These are phyloP conservation scores for Drosophila hydei DNA, from an alignment of 1,140 invertebrate genomes.

Conservation along the genomic window DNA sequence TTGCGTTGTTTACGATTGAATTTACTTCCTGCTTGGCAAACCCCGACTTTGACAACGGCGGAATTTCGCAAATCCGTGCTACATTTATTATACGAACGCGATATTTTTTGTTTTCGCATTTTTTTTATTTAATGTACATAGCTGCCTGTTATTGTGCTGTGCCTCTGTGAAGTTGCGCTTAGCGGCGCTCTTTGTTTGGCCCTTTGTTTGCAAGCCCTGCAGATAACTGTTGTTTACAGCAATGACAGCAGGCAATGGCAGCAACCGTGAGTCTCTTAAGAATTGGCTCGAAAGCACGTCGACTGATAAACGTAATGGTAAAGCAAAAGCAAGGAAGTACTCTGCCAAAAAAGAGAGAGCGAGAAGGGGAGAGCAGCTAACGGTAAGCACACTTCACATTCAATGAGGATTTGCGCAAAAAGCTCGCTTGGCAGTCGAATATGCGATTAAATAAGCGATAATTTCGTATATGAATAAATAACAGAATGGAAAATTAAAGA, in stretches of 20 bases:
- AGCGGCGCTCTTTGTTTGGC: constrained; percentile 5
- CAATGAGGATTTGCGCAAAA: constrained; percentile 46
- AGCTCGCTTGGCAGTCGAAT: constrained; percentile 13
- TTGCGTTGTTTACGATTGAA: constrained; percentile 84
- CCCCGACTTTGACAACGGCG: constrained; percentile 25
- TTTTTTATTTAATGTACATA: constrained; percentile 19
- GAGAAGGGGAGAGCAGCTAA: constrained; percentile 5
- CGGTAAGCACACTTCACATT: constrained; percentile 58
- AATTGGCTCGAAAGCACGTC: constrained; percentile 30
- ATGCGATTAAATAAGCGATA: constrained; percentile 70
- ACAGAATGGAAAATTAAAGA: constrained; percentile 30
- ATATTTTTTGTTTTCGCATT: constrained; percentile 23
- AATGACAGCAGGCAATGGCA: background rate
- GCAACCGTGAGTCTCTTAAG: constrained; percentile 55
- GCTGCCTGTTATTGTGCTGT: constrained; percentile 38
- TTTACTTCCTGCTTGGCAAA: constrained; percentile 71
- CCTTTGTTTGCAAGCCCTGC: constrained; percentile 36
- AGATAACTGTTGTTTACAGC: constrained; percentile 72
- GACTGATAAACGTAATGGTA: constrained; percentile 64
- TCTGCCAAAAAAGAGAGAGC: constrained; percentile 5
- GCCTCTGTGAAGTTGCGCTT: constrained; percentile 25
- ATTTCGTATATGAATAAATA: constrained; percentile 73
- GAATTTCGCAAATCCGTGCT: constrained; percentile 71
- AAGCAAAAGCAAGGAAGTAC: constrained; percentile 15
- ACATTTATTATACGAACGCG: constrained; percentile 55